These are phyloP conservation scores for Steinernema scapterisci DNA, from an alignment of 2,888 invertebrate species.

Conservation along the genomic window DNA sequence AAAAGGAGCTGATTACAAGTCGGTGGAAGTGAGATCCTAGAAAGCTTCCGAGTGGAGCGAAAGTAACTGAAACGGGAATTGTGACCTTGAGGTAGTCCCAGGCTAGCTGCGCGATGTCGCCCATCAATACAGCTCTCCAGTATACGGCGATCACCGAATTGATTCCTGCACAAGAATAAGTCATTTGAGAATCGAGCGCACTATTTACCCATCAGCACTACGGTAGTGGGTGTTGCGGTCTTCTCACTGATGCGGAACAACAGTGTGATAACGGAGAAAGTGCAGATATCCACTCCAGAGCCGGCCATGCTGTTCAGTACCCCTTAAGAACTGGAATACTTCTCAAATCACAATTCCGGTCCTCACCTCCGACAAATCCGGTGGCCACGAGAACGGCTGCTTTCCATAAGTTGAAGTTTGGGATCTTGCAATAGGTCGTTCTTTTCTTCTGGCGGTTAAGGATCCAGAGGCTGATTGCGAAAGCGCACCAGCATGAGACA, in stretches of 20 bases:
- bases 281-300: conserved; percentile 66
- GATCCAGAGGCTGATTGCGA: conserved; percentile 61
- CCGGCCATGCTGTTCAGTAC: conserved; percentile 66
- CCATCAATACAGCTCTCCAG: conserved; percentile 61
- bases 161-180: conserved; percentile 29
- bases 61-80: conserved; percentile 52
- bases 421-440: conserved; percentile 40
- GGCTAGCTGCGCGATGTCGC: conserved; percentile 49
- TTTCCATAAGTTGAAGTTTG: conserved; percentile 49
- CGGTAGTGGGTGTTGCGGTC: conserved; percentile 66
- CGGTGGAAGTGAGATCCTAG: conserved; percentile 62
- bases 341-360: neutral
- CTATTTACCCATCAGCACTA: conserved; percentile 62
- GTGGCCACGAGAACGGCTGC: conserved; percentile 48
- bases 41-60: conserved; percentile 61
- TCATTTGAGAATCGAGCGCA: neutral
- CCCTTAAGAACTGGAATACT: conserved; percentile 47
- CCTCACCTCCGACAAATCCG: conserved; percentile 54
- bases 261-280: conserved; percentile 59
- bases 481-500: conserved; percentile 67
- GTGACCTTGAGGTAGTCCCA: conserved; percentile 55
- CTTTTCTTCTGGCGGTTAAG: conserved; percentile 53
- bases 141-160: conserved; percentile 60
- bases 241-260: conserved; percentile 62
- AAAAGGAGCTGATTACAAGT: conserved; percentile 40